Evolutionary conservation across 2,888 invertebrate genomes (phyloP).

Genomic region (Melolontha melolontha): DNA sequence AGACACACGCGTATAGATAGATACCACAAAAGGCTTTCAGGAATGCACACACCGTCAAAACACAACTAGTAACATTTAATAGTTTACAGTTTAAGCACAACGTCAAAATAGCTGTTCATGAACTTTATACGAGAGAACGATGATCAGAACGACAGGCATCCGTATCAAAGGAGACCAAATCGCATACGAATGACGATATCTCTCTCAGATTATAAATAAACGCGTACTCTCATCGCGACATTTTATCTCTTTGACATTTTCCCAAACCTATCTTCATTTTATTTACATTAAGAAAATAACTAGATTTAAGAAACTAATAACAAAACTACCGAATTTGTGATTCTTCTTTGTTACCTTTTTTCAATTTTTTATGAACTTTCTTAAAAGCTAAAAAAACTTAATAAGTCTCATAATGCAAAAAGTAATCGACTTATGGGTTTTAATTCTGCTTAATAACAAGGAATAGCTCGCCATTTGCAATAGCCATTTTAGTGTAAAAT

Average conservation of each 20-base stretch:
- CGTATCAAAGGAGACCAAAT: conserved; percentile 27
- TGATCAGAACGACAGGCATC: conserved; percentile 25
- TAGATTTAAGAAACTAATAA: too few species aligned
- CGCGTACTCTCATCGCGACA: not conserved
- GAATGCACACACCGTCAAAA: conserved; percentile 25
- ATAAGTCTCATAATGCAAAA: too few species aligned
- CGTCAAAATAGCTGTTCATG: conserved; percentile 31
- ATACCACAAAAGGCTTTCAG: conserved; percentile 21
- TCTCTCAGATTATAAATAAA: conserved; percentile 16
- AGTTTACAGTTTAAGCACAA: conserved; percentile 31
- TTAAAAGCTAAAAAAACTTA: too few species aligned
- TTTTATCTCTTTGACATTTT: conserved; percentile 30
- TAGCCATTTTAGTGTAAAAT: too few species aligned
- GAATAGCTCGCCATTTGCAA: too few species aligned
- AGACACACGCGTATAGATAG: conserved; percentile 15
- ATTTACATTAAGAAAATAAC: too few species aligned
- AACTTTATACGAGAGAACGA: conserved; percentile 25
- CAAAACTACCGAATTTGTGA: too few species aligned
- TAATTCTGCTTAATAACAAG: too few species aligned
- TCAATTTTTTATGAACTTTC: too few species aligned
- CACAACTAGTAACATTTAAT: conserved; percentile 18
- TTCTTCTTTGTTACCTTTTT: too few species aligned
- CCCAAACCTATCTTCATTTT: too few species aligned
- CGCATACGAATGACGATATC: conserved; percentile 18
- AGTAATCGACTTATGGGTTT: too few species aligned